phyloP scores from a whole-genome alignment of 2,113 vertebrate species.

The Anser cygnoides region DNA sequence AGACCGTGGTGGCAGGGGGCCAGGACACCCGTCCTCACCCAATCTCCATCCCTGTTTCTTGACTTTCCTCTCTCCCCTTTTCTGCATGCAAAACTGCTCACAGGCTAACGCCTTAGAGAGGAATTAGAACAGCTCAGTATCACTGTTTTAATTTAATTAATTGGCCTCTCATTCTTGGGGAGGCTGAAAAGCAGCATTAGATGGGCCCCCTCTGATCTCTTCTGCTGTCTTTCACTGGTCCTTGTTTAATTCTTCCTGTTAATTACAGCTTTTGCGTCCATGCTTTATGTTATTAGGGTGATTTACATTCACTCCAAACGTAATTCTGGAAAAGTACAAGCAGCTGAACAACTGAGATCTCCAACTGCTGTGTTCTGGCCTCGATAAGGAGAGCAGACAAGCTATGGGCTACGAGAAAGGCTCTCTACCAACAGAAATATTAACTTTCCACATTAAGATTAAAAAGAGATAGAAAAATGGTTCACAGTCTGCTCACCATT shows the following conservation, averaged over 20 bases:
- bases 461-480: conserved; percentile 3
- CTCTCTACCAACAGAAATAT: not conserved
- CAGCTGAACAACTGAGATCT: not conserved
- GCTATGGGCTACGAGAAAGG: not conserved
- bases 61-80: not conserved
- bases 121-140: conserved; percentile 47
- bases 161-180: conserved; percentile 1
- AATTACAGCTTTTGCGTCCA: conserved; percentile 8
- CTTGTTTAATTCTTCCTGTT: conserved; percentile 6
- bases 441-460: conserved; percentile 29
- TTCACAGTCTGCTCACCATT: conserved; percentile 9
- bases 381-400: not conserved
- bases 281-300: not conserved
- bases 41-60: accelerated
- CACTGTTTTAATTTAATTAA: conserved; percentile 64
- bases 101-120: not conserved
- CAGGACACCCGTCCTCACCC: not conserved
- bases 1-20: accelerated
- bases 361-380: not conserved
- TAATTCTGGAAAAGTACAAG: not conserved
- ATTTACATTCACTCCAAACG: not conserved
- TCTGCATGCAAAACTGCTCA: accelerated
- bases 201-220: not conserved
- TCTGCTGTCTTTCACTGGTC: not conserved
- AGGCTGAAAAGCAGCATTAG: conserved; percentile 33